Base-by-base conservation (phyloP, 2,113 vertebrate species). In the Ariopsis seemanni region DNA sequence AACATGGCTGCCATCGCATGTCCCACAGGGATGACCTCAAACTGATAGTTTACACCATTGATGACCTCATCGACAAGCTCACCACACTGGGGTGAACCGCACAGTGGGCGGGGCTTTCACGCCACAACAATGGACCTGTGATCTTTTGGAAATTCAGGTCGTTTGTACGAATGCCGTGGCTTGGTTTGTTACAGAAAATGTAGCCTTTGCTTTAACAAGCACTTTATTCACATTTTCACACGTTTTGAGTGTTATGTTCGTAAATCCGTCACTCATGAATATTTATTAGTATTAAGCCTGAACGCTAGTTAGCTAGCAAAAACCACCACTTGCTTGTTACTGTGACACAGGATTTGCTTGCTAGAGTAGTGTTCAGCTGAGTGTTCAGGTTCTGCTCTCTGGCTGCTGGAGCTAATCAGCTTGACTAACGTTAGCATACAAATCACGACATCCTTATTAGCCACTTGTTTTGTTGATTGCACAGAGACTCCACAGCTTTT, bases 51-150 rank as follows among this genome's bases (percentile, higher is more conserved):
- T 97, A 96, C 80, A 97, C 96, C 0, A 95, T 97, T 48, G 97
- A 97, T 91, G 97, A 97, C 86, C 95, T 97, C 78, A 97, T 97
- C 85, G 96, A 97, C 90, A 96, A 96, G 87, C 93, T 97, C 85
- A 93, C 94, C 90, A 95, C 91, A 0, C 34, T 92, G 50, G 69
- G 30, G 0, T 95, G 88, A 94, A 63, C 5, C n/a, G 1, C 11
- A 14, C 22, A n/a, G 72, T 1, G 48, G 77, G 77, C 25, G 53
- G 77, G n/a, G 53, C 77, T 30, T 57, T n/a, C 6, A 9, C 52
- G 2, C 22, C 50, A n/a, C 25, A 30, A 9, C 53, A 30, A 10
- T 0, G 42, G 75, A 62, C 79, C 0, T 20, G 1, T 2, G 10
- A 42, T 67, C 75, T 18, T 18, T 50, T 74, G 7, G 4, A 48